Evolutionary conservation across 1,140 invertebrate species (phyloP).

Genomic region (Nymphalis io): DNA sequence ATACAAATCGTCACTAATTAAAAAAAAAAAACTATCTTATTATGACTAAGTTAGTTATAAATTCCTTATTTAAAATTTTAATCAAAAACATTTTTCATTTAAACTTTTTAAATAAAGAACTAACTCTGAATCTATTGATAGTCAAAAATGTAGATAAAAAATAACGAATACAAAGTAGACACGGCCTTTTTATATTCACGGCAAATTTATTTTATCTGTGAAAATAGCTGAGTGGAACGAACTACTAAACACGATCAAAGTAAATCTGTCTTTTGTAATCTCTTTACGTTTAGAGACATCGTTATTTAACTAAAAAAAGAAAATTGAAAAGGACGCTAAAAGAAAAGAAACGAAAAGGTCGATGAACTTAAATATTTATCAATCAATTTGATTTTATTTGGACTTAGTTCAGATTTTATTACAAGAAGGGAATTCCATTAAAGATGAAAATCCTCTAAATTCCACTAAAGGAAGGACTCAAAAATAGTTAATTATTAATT

Average conservation of each 20-base stretch:
- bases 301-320: neutral
- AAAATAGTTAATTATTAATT: too few relatives aligned
- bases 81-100: too few relatives aligned
- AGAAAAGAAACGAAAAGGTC: neutral
- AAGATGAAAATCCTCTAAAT: too few relatives aligned
- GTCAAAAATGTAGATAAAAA: conserved; percentile 8
- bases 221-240: conserved; percentile 16
- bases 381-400: too few relatives aligned
- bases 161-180: conserved; percentile 8
- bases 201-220: conserved; percentile 10
- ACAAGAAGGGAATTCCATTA: too few relatives aligned
- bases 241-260: conserved; percentile 19
- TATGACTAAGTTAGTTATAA: too few relatives aligned
- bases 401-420: too few relatives aligned
- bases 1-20: too few relatives aligned
- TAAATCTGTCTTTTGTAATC: conserved; percentile 13
- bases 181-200: neutral
- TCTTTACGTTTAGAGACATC: neutral
- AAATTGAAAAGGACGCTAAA: neutral
- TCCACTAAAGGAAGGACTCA: too few relatives aligned
- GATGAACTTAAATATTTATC: neutral
- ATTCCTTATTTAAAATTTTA: too few relatives aligned
- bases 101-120: too few relatives aligned
- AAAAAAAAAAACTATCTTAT: too few relatives aligned
- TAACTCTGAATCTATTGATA: neutral